A percentile compares a stretch with the other conserved stretches of the same genome.
These are phyloP conservation scores for Dendronephthya gigantea DNA, from an alignment of 64 coral and sea anemone species.

Conservation along the genomic window DNA sequence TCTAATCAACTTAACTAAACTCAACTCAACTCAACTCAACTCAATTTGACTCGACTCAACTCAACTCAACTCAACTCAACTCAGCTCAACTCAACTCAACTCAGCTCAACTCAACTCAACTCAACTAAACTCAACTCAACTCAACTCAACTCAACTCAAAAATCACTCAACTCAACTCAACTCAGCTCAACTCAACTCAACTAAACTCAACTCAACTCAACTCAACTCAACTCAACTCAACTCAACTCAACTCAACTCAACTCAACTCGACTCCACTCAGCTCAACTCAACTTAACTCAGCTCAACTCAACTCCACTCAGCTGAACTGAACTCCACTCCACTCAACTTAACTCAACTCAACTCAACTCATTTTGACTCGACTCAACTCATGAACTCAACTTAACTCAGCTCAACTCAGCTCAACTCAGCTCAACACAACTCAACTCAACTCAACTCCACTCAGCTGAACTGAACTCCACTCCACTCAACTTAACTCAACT, in stretches of 20 bases:
- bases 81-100: no score
- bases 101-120: no score
- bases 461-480: background rate
- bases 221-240: background rate
- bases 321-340: background rate
- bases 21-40: no score
- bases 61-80: no score
- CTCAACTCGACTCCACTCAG: background rate
- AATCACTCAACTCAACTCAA: no score
- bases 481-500: background rate
- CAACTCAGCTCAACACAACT: background rate
- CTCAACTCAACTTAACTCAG: background rate
- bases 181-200: background rate
- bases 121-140: no score
- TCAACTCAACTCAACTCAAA: no score
- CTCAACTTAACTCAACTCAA: background rate
- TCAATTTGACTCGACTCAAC: no score
- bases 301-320: background rate
- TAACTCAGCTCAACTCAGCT: background rate
- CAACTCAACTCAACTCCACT: background rate
- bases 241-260: constrained; percentile 5
- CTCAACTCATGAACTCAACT: background rate
- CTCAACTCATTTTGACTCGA: background rate
- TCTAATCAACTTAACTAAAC: no score
- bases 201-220: background rate